A percentile compares a stretch with the other conserved stretches of the same genome.
phyloP scores from a whole-genome alignment of 2,888 invertebrate genomes.

The Drosophila antonietae region DNA sequence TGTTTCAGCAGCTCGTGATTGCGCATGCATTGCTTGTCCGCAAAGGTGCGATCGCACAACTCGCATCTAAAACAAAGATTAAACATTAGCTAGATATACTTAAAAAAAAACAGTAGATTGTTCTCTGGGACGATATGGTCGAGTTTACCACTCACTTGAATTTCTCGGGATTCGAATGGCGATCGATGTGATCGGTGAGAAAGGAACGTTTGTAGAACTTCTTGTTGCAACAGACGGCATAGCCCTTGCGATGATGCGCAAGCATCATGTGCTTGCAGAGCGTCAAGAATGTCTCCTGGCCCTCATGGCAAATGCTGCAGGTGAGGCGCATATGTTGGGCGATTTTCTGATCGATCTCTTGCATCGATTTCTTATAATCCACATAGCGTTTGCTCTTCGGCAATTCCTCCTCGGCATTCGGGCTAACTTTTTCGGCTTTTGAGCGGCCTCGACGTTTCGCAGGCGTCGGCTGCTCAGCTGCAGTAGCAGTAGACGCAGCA shows the following conservation, averaged over 20 bases:
- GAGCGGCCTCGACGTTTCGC: slow-evolving; percentile 32
- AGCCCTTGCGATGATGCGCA: slow-evolving; percentile 76
- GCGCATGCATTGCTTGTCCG: slow-evolving; percentile 82
- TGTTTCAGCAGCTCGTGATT: slow-evolving; percentile 83
- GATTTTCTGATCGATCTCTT: slow-evolving; percentile 81
- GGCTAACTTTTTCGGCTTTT: slow-evolving; percentile 16
- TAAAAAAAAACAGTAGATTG: too few species aligned
- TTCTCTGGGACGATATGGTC: background rate
- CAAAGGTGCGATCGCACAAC: slow-evolving; percentile 74
- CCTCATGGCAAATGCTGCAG: slow-evolving; percentile 80
- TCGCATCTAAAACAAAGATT: slow-evolving; percentile 61
- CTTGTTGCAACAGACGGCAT: slow-evolving; percentile 82
- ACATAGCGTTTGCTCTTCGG: slow-evolving; percentile 47
- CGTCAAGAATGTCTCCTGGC: slow-evolving; percentile 71
- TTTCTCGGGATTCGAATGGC: slow-evolving; percentile 83
- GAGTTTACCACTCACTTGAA: slow-evolving; percentile 80
- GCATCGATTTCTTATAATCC: slow-evolving; percentile 60
- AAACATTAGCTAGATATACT: background rate
- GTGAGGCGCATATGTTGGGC: slow-evolving; percentile 80
- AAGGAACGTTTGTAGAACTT: slow-evolving; percentile 82
- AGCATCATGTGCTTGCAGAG: slow-evolving; percentile 77
- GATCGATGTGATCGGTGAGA: slow-evolving; percentile 83
- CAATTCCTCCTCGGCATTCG: background rate
- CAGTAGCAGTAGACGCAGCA: slow-evolving; percentile 16
- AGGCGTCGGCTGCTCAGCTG: slow-evolving; percentile 7